phyloP scores from a whole-genome alignment of 2,113 vertebrate genomes.

The Aspiorhynchus laticeps region DNA sequence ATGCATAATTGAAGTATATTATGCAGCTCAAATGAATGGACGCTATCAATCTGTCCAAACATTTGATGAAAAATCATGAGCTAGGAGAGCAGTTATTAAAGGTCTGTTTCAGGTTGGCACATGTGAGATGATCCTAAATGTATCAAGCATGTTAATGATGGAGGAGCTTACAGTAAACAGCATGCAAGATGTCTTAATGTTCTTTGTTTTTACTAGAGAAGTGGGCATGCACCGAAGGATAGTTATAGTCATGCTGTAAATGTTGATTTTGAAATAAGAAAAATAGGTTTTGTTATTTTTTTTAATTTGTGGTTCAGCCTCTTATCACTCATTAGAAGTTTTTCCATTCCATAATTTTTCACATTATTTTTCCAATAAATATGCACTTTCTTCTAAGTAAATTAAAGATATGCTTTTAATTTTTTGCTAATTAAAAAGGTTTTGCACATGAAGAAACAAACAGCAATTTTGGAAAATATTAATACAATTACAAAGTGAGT shows the following conservation, averaged over 20 bases:
- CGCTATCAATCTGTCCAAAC: neutral
- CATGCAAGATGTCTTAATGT: neutral
- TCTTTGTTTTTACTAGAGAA: neutral
- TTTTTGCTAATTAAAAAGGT: neutral
- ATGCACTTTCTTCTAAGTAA: neutral
- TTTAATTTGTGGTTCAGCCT: neutral
- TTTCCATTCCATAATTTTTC: neutral
- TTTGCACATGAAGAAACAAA: neutral
- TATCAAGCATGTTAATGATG: neutral
- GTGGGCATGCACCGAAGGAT: neutral
- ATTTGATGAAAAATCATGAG: slow-evolving; percentile 16
- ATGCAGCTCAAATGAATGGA: neutral
- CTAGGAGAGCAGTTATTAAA: neutral
- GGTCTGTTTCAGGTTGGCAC: neutral
- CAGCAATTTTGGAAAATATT: neutral
- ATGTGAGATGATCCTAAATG: neutral
- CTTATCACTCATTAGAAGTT: neutral
- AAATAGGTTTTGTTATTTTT: neutral
- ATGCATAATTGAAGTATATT: neutral
- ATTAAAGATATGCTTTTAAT: neutral
- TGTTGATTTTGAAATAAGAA: neutral
- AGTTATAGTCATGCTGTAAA: neutral
- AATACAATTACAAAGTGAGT: neutral
- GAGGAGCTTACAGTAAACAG: neutral
- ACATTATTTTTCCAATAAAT: neutral